Evolutionary conservation across 2,113 vertebrate species (phyloP).

Genomic region (Gnathonemus echidnorhynchus): DNA sequence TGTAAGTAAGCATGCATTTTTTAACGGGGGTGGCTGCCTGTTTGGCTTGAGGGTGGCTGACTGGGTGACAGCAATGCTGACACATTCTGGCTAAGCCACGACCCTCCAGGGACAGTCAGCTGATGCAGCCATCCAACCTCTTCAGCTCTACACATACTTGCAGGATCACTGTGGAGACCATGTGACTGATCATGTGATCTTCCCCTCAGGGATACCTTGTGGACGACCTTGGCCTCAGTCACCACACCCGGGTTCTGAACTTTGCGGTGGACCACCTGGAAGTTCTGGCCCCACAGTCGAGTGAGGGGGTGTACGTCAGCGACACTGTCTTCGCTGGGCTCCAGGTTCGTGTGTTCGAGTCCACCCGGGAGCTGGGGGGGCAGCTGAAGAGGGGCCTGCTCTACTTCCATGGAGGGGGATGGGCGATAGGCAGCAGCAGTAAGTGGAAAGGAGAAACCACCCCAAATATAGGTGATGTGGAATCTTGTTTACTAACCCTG

Average conservation of each 20-base stretch:
- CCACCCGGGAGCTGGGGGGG: slow-evolving; percentile 41
- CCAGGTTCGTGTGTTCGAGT: slow-evolving; percentile 75
- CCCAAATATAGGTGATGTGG: neutral
- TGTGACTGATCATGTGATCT: neutral
- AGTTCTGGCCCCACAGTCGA: slow-evolving; percentile 63
- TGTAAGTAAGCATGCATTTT: neutral
- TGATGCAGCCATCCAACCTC: neutral
- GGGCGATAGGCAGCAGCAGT: slow-evolving; percentile 84
- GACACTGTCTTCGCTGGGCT: slow-evolving; percentile 75
- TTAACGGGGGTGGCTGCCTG: neutral
- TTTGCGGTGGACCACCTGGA: slow-evolving; percentile 67
- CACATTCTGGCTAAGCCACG: neutral
- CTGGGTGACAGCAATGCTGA: neutral
- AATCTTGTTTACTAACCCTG: neutral
- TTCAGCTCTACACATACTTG: neutral
- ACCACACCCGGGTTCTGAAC: slow-evolving; percentile 72
- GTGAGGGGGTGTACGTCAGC: slow-evolving; percentile 58
- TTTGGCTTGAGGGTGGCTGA: neutral
- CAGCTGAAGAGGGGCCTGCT: slow-evolving; percentile 68
- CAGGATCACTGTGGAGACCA: neutral
- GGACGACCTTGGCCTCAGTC: slow-evolving; percentile 73
- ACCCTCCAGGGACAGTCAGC: neutral
- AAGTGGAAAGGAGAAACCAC: slow-evolving; percentile 44
- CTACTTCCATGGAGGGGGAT: slow-evolving; percentile 91
- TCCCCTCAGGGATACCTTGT: slow-evolving; percentile 68